phyloP scores from a whole-genome alignment of 1,140 invertebrate species.

The Lepidurus packardi region DNA sequence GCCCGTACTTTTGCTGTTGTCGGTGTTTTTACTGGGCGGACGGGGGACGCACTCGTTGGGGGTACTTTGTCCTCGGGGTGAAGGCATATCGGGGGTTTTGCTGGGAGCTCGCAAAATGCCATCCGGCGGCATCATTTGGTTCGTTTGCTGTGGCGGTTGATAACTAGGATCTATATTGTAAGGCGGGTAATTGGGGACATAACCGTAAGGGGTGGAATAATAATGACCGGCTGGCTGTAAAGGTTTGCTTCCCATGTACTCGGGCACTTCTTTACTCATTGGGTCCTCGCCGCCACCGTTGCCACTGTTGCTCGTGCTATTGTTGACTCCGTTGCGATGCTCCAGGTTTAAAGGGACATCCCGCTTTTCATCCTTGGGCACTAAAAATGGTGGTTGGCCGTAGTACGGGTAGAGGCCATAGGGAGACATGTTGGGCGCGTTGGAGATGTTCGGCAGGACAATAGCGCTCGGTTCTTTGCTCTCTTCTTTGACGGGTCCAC shows the following conservation, averaged over 20 bases:
- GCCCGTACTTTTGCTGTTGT: constrained; percentile 22
- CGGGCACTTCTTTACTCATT: background rate
- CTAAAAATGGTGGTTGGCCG: constrained; percentile 55
- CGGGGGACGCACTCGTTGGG: constrained; percentile 26
- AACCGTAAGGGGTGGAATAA: constrained; percentile 27
- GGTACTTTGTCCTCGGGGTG: background rate
- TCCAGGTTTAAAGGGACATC: background rate
- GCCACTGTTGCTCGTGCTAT: background rate
- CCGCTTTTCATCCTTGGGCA: constrained; percentile 9
- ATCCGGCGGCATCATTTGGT: background rate
- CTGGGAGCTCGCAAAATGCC: constrained; percentile 23
- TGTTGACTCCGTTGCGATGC: constrained; percentile 10
- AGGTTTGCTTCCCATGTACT: background rate
- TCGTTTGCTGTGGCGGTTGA: background rate
- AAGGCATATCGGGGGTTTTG: constrained; percentile 23
- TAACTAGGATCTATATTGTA: constrained; percentile 29
- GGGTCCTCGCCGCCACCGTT: background rate
- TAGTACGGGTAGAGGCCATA: constrained; percentile 61
- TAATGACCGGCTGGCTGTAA: constrained; percentile 18
- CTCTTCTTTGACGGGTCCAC: constrained; percentile 36
- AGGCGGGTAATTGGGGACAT: constrained; percentile 29
- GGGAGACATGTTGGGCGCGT: constrained; percentile 37
- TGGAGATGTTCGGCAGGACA: constrained; percentile 34
- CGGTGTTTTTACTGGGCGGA: background rate
- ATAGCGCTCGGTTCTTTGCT: constrained; percentile 42